Evolutionary conservation across 2,888 invertebrate genomes (phyloP), one percentile per base, ranked within the genome.

Genomic region (Hydrotaea diabolus): DNA sequence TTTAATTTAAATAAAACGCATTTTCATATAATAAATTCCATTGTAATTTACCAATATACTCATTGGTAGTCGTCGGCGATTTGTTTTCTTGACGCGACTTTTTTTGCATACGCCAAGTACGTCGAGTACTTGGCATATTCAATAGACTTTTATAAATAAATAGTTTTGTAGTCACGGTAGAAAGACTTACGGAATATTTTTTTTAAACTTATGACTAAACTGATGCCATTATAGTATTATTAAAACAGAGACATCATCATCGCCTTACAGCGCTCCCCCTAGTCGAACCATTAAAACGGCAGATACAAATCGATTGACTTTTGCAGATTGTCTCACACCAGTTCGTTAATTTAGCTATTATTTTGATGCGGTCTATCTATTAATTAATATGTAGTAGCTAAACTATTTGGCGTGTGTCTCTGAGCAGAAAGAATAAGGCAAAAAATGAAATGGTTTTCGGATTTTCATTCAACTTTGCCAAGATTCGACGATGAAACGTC

Each of bases 1-100:
- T 69, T 69, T 43, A 19, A 43, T 69, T 69, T 69, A 69, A 69
- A 43, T 69, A 46, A 69, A 69, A 69, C 69, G 69, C 69, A 69
- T 69, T 46, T 69, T 46, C 23, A 21, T 59, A 26, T 46, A 69
- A 69, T 69, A 69, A 69, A 69, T 69, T 69, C 69, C 46, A 46
- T 43, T 43, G 46, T 46, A 69, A 43, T 15, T 4, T 7, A 31
- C 31, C 1, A 66, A 69, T 69, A 46, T 46, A 15, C n/a, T n/a
- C n/a, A n/a, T n/a, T n/a, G n/a, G n/a, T 7, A 15, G 36, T 46
- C n/a, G 31, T 36, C n/a, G 62, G 7, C 59, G 19, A 59, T 59
- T 26, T 43, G 11, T 43, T 7, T 39, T 17, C 21, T 21, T 19
- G 13, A 21, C 31, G 31, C 2, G 3, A 31, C 2, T 31, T 4